Evolutionary conservation across 2,888 invertebrate species (phyloP).

Genomic region (Criorhina ranunculi): DNA sequence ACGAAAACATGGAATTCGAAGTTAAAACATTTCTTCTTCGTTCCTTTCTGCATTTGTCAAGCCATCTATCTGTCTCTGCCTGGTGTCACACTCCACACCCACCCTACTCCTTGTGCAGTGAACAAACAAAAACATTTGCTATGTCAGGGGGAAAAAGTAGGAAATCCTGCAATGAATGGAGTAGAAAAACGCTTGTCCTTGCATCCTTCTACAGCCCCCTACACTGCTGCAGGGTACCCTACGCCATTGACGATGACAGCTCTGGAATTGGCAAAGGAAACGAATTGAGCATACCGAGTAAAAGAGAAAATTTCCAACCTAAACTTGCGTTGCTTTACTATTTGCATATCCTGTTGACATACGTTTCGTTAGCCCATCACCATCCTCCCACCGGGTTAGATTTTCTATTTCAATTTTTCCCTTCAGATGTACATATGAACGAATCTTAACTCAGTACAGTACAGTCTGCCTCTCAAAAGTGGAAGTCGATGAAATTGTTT

Average conservation of each 20-base stretch:
- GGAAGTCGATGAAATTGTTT: not conserved
- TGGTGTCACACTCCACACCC: constrained; percentile 12
- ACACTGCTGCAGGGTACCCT: not conserved
- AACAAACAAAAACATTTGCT: constrained; percentile 71
- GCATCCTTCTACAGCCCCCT: constrained; percentile 28
- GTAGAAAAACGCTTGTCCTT: constrained; percentile 61
- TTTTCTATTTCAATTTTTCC: constrained; percentile 39
- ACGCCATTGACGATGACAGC: constrained; percentile 56
- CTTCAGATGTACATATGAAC: constrained; percentile 16
- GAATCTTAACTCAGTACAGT: not conserved
- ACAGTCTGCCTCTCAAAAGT: not conserved
- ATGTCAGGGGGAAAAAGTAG: constrained; percentile 6
- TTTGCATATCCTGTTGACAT: constrained; percentile 76
- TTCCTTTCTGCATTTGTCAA: constrained; percentile 62
- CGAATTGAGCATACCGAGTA: constrained; percentile 76
- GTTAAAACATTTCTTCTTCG: constrained; percentile 65
- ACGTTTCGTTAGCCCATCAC: constrained; percentile 67
- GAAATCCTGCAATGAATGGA: constrained; percentile 53
- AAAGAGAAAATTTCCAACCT: constrained; percentile 78
- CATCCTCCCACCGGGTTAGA: constrained; percentile 6
- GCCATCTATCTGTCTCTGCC: constrained; percentile 33
- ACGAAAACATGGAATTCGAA: constrained; percentile 51
- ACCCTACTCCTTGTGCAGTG: constrained; percentile 16
- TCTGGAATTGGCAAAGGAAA: constrained; percentile 72
- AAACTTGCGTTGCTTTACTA: constrained; percentile 66